Evolutionary conservation across 2,113 vertebrate species (phyloP), one percentile per base, ranked within the genome.

Genomic region (Odontesthes bonariensis): DNA sequence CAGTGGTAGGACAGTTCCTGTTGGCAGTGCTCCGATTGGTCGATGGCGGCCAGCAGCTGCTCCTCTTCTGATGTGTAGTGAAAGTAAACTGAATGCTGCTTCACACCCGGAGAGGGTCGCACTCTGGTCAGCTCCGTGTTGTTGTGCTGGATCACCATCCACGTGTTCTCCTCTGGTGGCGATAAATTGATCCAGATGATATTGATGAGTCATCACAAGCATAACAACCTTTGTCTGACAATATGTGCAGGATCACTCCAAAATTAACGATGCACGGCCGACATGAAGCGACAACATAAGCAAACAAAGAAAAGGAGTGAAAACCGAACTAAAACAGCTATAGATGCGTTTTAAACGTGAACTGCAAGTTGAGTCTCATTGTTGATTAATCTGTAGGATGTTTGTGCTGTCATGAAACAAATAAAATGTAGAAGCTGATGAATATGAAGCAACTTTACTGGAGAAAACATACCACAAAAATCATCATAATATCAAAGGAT

Each of bases 1-100:
- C 98, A 99, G 83, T 94, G 95, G 93, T 98, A 99, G 87, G 94
- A 89, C 73, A 99, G 84, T 57, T 98, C 96, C 92, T 99, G 98
- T 31, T 97, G 94, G 20, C 98, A 99, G 90, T 96, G 91, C 59
- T 97, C 95, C 14, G 97, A 96, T 9, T 93, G 95, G 89, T 90
- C 88, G 88, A 97, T 95, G 68, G 93, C 91, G 76, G 95, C 94
- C 84, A 81, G 87, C 22, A 99, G 95, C 82, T 99, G 97, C 58
- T 96, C 95, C 73, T 92, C 81, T 69, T 89, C 94, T 61, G 95
- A 93, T 5, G 88, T 79, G 53, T 99, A 99, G 91, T 96, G 91
- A 68, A 99, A 97, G 88, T 94, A 88, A 73, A 95, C 93, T 12
- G 72, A 64, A 11, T 95, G 74, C 67, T 84, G 95, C 47, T 90